A percentile compares a stretch with the other conserved stretches of the same genome.
Evolutionary conservation across 2,797 vertebrate genomes (phyloP).

Genomic region (Coranthus polyacanthus): DNA sequence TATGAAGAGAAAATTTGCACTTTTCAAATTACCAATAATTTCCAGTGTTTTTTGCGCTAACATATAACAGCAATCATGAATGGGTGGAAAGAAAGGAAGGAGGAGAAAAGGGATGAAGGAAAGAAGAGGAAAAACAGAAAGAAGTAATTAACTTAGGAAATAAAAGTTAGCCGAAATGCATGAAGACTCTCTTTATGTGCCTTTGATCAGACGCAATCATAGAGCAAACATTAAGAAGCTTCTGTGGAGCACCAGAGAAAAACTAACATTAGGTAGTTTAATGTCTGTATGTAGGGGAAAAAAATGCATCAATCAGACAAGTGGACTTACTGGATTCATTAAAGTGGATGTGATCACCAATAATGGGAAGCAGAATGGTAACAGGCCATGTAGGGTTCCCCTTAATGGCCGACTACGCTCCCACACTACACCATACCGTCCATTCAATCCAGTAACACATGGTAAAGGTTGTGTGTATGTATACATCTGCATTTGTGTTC

Average conservation of each 20-base stretch:
- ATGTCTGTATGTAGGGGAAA: constrained; percentile 10
- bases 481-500: constrained; percentile 37
- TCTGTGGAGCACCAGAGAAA: not conserved
- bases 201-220: constrained; percentile 15
- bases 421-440: constrained; percentile 60
- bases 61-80: not conserved
- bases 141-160: not conserved
- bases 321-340: constrained; percentile 52
- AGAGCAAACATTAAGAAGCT: constrained; percentile 2
- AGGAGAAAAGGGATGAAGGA: not conserved
- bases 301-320: constrained; percentile 43
- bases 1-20: not conserved
- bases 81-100: not conserved
- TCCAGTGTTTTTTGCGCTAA: not conserved
- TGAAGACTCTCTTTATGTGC: not conserved
- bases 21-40: not conserved
- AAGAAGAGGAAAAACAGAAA: too few relatives aligned
- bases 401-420: constrained; percentile 56
- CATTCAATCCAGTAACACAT: constrained; percentile 60
- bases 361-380: constrained; percentile 37
- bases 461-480: constrained; percentile 47
- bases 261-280: constrained; percentile 16
- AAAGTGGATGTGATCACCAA: constrained; percentile 55
- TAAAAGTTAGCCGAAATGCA: not conserved
- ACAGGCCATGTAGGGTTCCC: constrained; percentile 42